Evolutionary conservation across 1,140 invertebrate genomes (phyloP).

Genomic region (Ips nitidus): DNA sequence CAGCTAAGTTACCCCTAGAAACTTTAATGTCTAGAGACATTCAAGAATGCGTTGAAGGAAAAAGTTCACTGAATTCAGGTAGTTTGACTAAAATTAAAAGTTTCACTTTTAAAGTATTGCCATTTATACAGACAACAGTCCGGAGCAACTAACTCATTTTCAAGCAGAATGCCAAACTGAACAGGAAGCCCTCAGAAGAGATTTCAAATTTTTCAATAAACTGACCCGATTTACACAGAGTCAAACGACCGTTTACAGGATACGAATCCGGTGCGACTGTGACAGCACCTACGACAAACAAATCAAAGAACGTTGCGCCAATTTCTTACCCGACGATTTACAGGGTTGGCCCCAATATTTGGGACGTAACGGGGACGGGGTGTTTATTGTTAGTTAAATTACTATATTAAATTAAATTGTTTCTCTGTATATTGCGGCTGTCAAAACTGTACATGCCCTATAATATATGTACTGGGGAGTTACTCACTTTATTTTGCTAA

Average conservation of each 20-base stretch:
- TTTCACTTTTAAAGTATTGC: too few species aligned
- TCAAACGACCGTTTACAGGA: conserved; percentile 60
- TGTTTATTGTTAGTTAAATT: conserved; percentile 41
- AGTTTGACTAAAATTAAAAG: neutral
- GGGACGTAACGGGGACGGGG: conserved; percentile 55
- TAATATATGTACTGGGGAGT: too few species aligned
- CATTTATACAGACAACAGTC: too few species aligned
- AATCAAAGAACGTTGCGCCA: conserved; percentile 53
- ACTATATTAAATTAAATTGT: neutral
- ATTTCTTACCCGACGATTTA: conserved; percentile 52
- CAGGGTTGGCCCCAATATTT: conserved; percentile 59
- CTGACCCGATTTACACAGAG: conserved; percentile 54
- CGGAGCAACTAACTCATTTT: conserved; percentile 30
- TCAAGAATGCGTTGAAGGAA: neutral
- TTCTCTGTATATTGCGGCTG: too few species aligned
- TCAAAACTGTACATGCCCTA: too few species aligned
- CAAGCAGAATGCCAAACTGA: conserved; percentile 52
- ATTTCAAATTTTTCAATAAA: conserved; percentile 53
- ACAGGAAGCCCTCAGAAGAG: conserved; percentile 48
- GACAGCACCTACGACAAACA: conserved; percentile 33
- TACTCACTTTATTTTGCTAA: too few species aligned
- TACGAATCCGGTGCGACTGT: conserved; percentile 57
- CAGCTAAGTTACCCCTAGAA: conserved; percentile 51
- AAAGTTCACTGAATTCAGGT: neutral
- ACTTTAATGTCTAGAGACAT: conserved; percentile 32